Conservation (phyloP, 2,888 invertebrate genomes). For the Yponomeuta evonymella region DNA sequence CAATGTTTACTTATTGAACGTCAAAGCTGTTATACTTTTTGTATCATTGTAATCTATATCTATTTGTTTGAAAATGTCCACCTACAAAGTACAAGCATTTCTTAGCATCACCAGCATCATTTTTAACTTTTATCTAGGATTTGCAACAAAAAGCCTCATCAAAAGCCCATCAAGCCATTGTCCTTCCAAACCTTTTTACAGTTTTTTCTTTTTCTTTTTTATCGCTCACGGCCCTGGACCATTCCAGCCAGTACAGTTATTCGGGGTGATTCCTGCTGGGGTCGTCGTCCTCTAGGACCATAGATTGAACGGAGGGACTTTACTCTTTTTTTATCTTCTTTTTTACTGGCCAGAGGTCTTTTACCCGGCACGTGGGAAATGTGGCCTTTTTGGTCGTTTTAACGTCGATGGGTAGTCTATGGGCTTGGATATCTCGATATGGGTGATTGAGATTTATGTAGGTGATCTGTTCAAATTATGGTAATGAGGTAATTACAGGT, state of each 20-base stretch:
- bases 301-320: neutral
- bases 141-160: neutral
- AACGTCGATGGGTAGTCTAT: neutral
- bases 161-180: conserved; percentile 1
- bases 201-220: neutral
- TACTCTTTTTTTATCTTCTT: neutral
- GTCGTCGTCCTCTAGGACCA: neutral
- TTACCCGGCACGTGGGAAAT: conserved; percentile 5
- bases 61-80: no score
- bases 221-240: neutral
- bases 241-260: conserved; percentile 9
- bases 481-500: neutral
- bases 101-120: no score
- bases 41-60: no score
- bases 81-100: no score
- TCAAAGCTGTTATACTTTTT: no score
- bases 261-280: neutral
- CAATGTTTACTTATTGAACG: no score
- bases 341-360: conserved; percentile 10
- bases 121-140: neutral
- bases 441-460: neutral
- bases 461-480: neutral
- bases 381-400: neutral
- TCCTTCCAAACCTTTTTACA: neutral
- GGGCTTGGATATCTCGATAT: neutral